phyloP scores from a whole-genome alignment of 2,888 invertebrate genomes.

The Cataglyphis albicans region DNA sequence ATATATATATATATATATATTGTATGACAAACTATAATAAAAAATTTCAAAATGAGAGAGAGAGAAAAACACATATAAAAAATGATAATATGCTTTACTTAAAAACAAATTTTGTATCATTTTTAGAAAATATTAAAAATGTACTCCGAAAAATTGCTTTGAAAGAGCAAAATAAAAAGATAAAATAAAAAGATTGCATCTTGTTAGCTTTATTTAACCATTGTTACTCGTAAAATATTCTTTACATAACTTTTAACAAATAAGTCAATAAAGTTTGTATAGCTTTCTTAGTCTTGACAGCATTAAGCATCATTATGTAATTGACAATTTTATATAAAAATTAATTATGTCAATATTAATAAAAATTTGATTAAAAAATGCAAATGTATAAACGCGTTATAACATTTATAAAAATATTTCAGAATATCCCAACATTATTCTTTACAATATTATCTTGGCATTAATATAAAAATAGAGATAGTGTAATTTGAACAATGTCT shows the following conservation, averaged over 20 bases:
- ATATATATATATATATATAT: too few relatives aligned
- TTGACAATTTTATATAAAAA: not conserved
- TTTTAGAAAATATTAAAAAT: too few relatives aligned
- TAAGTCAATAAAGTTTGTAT: too few relatives aligned
- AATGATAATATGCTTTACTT: too few relatives aligned
- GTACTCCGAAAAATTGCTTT: too few relatives aligned
- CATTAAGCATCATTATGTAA: not conserved
- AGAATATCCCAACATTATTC: not conserved
- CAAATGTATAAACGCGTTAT: not conserved
- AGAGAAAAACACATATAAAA: too few relatives aligned
- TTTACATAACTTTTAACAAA: not conserved
- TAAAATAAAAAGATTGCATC: not conserved
- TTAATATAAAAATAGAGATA: not conserved
- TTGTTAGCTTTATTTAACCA: not conserved
- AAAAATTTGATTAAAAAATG: not conserved
- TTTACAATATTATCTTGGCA: not conserved
- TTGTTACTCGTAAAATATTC: not conserved
- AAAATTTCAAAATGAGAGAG: too few relatives aligned
- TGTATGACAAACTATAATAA: too few relatives aligned
- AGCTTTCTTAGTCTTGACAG: not conserved
- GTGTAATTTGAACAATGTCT: conserved; percentile 49
- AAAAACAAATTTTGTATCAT: too few relatives aligned
- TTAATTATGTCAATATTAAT: not conserved
- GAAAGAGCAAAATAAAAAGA: too few relatives aligned
- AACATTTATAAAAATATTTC: not conserved